phyloP scores from a whole-genome alignment of 2,888 invertebrate genomes.

The Willowsia nigromaculata region DNA sequence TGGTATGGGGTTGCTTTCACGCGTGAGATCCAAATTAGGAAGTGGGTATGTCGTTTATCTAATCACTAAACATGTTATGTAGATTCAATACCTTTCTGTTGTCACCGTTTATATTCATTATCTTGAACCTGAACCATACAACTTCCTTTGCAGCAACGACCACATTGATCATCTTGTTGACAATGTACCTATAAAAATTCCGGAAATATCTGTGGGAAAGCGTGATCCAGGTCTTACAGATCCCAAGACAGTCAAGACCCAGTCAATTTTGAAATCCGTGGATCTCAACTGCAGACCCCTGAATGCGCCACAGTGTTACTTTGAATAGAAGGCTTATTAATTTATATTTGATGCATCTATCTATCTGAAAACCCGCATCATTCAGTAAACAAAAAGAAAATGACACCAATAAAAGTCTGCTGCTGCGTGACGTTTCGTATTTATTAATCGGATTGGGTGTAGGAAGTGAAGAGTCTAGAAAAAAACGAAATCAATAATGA shows the following conservation, averaged over 20 bases:
- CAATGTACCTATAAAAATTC: not conserved
- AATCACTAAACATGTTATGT: no score
- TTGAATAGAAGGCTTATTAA: no score
- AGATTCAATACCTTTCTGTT: no score
- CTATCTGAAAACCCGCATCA: no score
- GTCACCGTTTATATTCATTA: no score
- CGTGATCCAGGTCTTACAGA: not conserved
- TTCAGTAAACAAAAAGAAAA: no score
- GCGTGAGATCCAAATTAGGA: not conserved
- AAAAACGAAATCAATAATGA: not conserved
- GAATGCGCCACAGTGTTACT: not conserved
- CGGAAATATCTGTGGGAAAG: not conserved
- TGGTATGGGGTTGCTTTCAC: not conserved
- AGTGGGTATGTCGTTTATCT: not conserved
- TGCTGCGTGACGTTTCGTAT: no score
- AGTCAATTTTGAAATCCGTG: not conserved
- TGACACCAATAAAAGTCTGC: no score
- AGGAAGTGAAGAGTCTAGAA: not conserved
- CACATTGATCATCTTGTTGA: no score
- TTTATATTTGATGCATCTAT: no score
- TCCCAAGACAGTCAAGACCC: not conserved
- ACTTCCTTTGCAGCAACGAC: no score
- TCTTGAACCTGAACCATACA: no score
- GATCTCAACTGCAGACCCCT: conserved; percentile 33
- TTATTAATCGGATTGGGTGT: not conserved